A percentile compares a stretch with the other conserved stretches of the same genome.
phyloP scores from a whole-genome alignment of 2,113 vertebrate species.

The Osmerus mordax region DNA sequence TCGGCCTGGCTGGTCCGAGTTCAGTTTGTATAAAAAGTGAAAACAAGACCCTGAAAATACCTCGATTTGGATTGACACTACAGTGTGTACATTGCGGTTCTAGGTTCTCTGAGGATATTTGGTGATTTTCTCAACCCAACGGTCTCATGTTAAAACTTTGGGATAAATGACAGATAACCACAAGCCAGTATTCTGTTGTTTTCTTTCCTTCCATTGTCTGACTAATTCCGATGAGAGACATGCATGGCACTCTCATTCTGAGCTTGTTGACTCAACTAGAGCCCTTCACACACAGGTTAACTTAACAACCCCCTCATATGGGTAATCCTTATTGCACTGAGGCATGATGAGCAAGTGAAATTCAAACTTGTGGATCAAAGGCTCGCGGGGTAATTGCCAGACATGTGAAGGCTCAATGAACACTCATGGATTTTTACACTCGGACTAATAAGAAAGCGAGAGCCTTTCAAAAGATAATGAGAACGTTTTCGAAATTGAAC shows the following conservation, averaged over 20 bases:
- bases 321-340: constrained; percentile 57
- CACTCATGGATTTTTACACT: not conserved
- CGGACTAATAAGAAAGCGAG: too few species aligned
- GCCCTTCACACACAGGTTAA: constrained; percentile 51
- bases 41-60: not conserved
- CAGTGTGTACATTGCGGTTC: too few species aligned
- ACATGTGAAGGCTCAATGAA: constrained; percentile 31
- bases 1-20: not conserved
- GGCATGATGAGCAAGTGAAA: constrained; percentile 60
- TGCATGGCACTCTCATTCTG: not conserved
- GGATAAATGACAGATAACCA: too few species aligned
- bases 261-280: constrained; percentile 17
- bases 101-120: too few species aligned
- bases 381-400: constrained; percentile 28
- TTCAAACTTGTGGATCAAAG: constrained; percentile 58
- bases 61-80: too few species aligned
- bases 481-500: too few species aligned
- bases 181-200: too few species aligned
- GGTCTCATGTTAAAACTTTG: too few species aligned
- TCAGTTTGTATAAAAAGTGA: not conserved
- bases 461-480: too few species aligned
- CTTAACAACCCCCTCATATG: constrained; percentile 59
- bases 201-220: too few species aligned
- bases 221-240: not conserved
- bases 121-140: too few species aligned